phyloP scores from a whole-genome alignment of 1,140 invertebrate species.

The Zophobas atratus region DNA sequence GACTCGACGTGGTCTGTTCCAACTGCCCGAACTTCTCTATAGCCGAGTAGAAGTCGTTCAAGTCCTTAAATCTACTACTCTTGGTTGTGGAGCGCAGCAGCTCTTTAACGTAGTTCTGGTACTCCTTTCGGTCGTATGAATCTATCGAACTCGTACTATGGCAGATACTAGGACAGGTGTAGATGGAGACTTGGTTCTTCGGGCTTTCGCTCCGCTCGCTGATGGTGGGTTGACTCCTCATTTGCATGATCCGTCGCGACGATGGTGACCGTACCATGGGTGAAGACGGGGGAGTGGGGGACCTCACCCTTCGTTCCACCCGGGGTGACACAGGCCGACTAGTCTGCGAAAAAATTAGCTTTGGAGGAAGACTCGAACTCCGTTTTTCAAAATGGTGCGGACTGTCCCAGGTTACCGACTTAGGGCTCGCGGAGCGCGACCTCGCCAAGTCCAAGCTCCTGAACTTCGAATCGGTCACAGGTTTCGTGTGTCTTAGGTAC shows the following conservation, averaged over 20 bases:
- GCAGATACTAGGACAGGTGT: conserved; percentile 62
- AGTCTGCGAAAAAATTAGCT: conserved; percentile 66
- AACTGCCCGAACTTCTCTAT: conserved; percentile 89
- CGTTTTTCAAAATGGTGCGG: conserved; percentile 62
- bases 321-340: conserved; percentile 59
- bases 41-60: conserved; percentile 89
- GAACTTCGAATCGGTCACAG: conserved; percentile 82
- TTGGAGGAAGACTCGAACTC: conserved; percentile 73
- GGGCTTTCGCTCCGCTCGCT: conserved; percentile 62
- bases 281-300: conserved; percentile 58
- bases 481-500: conserved; percentile 79
- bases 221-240: conserved; percentile 65
- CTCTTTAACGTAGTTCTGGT: conserved; percentile 81
- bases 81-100: conserved; percentile 80
- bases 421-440: conserved; percentile 63
- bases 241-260: conserved; percentile 73
- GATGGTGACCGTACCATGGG: conserved; percentile 76
- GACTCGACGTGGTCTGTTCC: conserved; percentile 81
- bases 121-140: conserved; percentile 69
- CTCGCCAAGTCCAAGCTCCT: conserved; percentile 73
- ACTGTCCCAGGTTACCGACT: conserved; percentile 59
- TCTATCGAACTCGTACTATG: conserved; percentile 59
- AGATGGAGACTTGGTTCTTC: conserved; percentile 44
- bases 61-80: conserved; percentile 87
- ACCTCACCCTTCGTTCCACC: conserved; percentile 45